Percentiles rank a stretch among this genome's conserved stretches.
These are phyloP conservation scores for Dipus sagitta DNA, from an alignment of 2,797 vertebrate species.

Conservation along the genomic window DNA sequence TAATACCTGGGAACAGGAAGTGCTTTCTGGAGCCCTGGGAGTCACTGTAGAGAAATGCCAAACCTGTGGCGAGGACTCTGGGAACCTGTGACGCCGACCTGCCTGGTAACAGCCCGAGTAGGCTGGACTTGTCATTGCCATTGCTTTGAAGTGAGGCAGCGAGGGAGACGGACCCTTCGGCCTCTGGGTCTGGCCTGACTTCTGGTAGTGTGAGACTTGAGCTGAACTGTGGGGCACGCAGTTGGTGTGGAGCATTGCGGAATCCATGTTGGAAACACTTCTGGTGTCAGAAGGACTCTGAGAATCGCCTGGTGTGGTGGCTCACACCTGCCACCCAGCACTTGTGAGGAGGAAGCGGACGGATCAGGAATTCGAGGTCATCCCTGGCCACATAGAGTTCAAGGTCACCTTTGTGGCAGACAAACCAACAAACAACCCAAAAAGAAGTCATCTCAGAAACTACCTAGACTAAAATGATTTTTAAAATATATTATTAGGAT, in stretches of 20 bases:
- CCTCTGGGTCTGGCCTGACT: not conserved
- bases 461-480: not conserved
- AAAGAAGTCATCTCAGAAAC: not conserved
- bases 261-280: not conserved
- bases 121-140: not conserved
- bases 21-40: not conserved
- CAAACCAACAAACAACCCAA: too few species aligned
- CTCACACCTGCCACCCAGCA: too few species aligned
- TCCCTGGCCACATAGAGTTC: too few species aligned
- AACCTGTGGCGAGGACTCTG: too few species aligned
- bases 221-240: not conserved
- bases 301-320: too few species aligned
- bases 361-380: too few species aligned
- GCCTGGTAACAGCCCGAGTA: not conserved
- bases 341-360: too few species aligned
- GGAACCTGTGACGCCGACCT: not conserved
- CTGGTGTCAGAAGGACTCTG: too few species aligned
- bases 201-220: not conserved
- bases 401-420: too few species aligned
- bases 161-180: not conserved
- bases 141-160: too few species aligned
- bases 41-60: not conserved
- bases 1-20: not conserved
- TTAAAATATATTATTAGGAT: not conserved
- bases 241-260: not conserved